Percentiles rank a stretch among this genome's conserved stretches.
These are phyloP conservation scores for Bombus polaris DNA, from an alignment of 1,140 invertebrate genomes.

Conservation along the genomic window DNA sequence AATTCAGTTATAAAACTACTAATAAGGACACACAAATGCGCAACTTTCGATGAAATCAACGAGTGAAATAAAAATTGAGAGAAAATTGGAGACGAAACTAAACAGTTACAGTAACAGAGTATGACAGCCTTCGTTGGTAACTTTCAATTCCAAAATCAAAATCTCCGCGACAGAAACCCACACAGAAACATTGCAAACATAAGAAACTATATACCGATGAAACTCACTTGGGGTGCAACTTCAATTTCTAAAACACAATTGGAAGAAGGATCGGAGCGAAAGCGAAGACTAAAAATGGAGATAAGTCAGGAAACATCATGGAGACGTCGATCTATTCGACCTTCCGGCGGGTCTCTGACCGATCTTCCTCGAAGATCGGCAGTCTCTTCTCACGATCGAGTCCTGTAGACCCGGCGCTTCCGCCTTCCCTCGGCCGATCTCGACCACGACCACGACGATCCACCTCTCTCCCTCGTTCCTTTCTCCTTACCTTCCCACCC, in stretches of 20 bases:
- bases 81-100: too few relatives aligned
- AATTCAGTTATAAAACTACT: too few relatives aligned
- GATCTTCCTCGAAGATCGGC: slow-evolving; percentile 31
- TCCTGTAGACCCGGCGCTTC: slow-evolving; percentile 38
- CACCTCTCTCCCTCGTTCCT: neutral
- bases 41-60: too few relatives aligned
- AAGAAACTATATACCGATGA: neutral
- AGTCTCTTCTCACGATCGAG: slow-evolving; percentile 59
- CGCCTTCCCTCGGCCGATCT: slow-evolving; percentile 52
- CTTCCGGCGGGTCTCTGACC: slow-evolving; percentile 42
- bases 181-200: neutral
- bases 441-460: neutral
- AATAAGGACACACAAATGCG: too few relatives aligned
- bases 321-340: slow-evolving; percentile 5
- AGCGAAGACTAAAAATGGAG: neutral
- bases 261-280: neutral
- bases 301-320: neutral
- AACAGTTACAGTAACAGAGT: too few relatives aligned
- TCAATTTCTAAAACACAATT: neutral
- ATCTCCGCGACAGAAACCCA: neutral
- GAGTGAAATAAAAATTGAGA: too few relatives aligned
- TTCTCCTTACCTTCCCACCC: too few relatives aligned
- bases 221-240: neutral
- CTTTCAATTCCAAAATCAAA: neutral
- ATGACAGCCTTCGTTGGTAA: neutral